phyloP scores from a whole-genome alignment of 2,797 vertebrate species.

The Garrulus glandarius region DNA sequence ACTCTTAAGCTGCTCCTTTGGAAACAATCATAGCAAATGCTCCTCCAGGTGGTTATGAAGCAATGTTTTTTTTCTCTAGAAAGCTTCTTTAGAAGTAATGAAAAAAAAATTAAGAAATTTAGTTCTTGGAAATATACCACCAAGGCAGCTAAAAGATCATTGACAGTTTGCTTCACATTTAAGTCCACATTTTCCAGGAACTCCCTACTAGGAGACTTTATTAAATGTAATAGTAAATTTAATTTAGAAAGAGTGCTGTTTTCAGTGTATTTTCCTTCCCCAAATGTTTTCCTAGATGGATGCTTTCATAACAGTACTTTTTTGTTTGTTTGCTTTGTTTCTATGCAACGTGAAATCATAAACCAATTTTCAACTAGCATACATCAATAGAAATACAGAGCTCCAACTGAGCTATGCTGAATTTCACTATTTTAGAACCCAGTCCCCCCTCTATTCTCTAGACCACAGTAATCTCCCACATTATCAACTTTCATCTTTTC shows the following conservation, averaged over 20 bases:
- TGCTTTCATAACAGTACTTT: background rate
- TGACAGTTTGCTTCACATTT: background rate
- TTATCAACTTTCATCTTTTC: background rate
- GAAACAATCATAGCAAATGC: conserved; percentile 44
- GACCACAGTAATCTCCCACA: background rate
- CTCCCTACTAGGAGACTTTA: background rate
- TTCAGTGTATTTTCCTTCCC: background rate
- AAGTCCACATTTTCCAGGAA: background rate
- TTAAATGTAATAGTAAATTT: conserved; percentile 10
- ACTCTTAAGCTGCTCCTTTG: conserved; percentile 33
- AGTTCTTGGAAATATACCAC: background rate
- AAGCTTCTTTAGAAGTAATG: background rate
- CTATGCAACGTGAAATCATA: background rate
- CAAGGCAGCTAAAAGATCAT: background rate
- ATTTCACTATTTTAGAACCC: background rate
- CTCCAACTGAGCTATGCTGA: background rate
- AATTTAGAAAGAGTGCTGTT: conserved; percentile 22
- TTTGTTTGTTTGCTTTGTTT: conserved; percentile 24
- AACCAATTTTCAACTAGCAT: background rate
- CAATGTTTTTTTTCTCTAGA: background rate
- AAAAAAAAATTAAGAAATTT: background rate
- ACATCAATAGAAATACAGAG: background rate
- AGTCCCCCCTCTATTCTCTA: background rate
- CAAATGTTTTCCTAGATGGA: background rate
- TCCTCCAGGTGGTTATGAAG: background rate